Evolutionary conservation across 2,797 vertebrate genomes (phyloP).

Genomic region (Selene dorsalis): DNA sequence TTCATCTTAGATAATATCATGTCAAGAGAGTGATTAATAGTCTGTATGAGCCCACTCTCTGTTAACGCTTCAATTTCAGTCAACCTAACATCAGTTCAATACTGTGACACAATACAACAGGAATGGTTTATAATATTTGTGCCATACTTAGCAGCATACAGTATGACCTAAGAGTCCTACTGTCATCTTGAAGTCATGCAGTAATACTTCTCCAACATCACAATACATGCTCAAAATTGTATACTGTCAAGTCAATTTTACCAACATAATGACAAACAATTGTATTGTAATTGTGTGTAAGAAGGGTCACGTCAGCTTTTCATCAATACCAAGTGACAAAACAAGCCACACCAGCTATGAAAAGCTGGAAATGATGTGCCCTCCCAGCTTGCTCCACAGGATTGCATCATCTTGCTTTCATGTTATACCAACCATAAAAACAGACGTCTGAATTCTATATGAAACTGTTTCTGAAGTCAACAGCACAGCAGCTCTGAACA

Average conservation of each 20-base stretch:
- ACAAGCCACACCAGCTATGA: background rate
- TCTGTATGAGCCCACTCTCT: background rate
- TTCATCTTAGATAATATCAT: conserved; percentile 30
- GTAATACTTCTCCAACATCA: background rate
- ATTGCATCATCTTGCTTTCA: background rate
- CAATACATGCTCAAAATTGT: background rate
- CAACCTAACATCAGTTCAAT: conserved; percentile 4
- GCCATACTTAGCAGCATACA: background rate
- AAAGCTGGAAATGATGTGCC: background rate
- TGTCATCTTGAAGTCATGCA: too few species aligned
- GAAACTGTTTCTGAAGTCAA: background rate
- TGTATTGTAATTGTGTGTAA: background rate
- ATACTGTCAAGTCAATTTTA: too few species aligned
- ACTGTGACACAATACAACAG: conserved; percentile 1
- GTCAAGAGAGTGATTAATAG: conserved; percentile 31
- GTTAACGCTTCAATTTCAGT: conserved; percentile 24
- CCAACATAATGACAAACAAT: too few species aligned
- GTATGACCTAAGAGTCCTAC: too few species aligned
- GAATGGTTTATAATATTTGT: background rate
- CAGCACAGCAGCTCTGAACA: background rate
- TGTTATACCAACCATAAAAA: background rate
- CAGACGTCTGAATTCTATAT: background rate
- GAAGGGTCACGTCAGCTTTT: background rate
- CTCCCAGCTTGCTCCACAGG: background rate
- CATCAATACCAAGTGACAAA: background rate